These are phyloP conservation scores for Rotaria macrura DNA, from an alignment of 2,888 invertebrate genomes.

Conservation along the genomic window DNA sequence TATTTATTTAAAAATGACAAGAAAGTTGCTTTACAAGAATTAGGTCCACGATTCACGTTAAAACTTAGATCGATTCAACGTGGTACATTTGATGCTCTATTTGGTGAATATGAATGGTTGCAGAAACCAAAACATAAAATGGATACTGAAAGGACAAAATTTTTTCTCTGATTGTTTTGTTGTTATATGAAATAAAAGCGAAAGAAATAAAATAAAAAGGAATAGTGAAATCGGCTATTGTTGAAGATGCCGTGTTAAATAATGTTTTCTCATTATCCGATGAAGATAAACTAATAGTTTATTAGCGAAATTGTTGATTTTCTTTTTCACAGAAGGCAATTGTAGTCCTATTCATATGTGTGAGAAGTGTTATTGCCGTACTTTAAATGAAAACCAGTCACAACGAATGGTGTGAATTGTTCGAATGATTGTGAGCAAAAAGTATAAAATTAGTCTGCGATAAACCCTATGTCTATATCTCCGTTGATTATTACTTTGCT, in stretches of 20 bases:
- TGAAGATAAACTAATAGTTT: too few species aligned
- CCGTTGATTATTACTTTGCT: neutral
- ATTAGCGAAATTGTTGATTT: too few species aligned
- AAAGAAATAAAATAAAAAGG: neutral
- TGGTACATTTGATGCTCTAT: conserved; percentile 90
- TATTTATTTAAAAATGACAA: conserved; percentile 54
- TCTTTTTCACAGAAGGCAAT: too few species aligned
- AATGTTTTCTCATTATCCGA: too few species aligned
- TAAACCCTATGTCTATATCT: neutral
- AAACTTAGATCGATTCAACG: conserved; percentile 81
- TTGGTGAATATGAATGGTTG: conserved; percentile 92
- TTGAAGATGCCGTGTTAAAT: too few species aligned
- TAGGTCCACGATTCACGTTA: conserved; percentile 93
- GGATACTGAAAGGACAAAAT: conserved; percentile 9
- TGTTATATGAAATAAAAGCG: neutral
- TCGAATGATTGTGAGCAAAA: too few species aligned
- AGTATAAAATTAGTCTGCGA: neutral
- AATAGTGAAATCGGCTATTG: too few species aligned
- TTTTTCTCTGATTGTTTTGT: neutral
- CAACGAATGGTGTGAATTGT: too few species aligned
- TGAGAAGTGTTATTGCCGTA: too few species aligned
- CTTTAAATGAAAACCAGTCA: too few species aligned
- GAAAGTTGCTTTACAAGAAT: conserved; percentile 67
- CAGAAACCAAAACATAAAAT: conserved; percentile 44
- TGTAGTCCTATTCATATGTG: too few species aligned